Evolutionary conservation across 2,113 vertebrate genomes (phyloP), one percentile per base, ranked within the genome.

Genomic region (Dasyprocta punctata): DNA sequence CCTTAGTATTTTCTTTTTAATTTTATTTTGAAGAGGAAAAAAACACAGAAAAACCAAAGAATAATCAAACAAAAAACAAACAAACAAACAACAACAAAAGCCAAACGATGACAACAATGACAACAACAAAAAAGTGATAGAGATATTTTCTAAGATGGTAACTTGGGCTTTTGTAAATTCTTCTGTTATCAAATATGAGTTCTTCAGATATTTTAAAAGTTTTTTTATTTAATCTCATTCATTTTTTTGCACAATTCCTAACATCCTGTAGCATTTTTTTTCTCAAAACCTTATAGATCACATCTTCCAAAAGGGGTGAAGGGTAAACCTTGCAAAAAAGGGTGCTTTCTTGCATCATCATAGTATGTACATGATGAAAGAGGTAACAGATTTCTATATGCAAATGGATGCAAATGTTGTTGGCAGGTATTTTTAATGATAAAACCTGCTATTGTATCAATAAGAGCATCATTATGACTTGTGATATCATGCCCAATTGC

Each of bases 401-500:
- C 22, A 90, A 94, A 82, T 89, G 92, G 89, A 56, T 67, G 61
- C 38, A 97, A 86, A 89, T 97, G 89, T 69, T 91, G 14, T 69
- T 71, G 81, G 41, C 41, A 97, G n/a, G 90, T 90, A 77, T 91
- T 84, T 87, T 88, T 95, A 90, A 95, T 93, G 82, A 88, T 93
- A 77, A 87, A 90, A 61, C 91, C 38, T 9, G 93, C 92, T 83
- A 91, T 69, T 82, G 60, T 61, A 56, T 96, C 82, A 75, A 80
- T 78, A 67, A 69, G 81, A 92, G 54, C 38, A 80, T 54, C 56
- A 69, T 89, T 81, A 75, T 38, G 67, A 49, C 69, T 96, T 81
- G 38, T 84, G 80, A 90, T 65, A 20, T 58, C 56, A 58, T 22
- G 7, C 20, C 56, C 56, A 58, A 58, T 58, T 58, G 56, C 81